These are phyloP conservation scores for Perodicticus potto DNA, from an alignment of 2,797 vertebrate genomes.

Conservation along the genomic window DNA sequence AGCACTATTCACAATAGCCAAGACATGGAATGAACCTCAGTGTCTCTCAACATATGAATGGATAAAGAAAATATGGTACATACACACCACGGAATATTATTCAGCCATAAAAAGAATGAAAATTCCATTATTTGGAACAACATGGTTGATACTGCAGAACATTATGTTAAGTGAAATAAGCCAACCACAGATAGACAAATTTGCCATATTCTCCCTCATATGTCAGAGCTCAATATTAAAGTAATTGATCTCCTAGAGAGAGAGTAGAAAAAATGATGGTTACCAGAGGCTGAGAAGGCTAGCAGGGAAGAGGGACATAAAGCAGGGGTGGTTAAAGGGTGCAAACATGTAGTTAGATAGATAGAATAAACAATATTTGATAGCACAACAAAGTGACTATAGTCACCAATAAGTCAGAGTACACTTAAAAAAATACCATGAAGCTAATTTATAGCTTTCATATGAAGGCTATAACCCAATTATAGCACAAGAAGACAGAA, in stretches of 20 bases:
- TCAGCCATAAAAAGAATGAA: background rate
- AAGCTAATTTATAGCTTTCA: too few relatives aligned
- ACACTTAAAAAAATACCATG: background rate
- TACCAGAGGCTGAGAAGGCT: background rate
- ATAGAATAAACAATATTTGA: background rate
- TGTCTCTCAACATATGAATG: background rate
- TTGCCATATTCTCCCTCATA: background rate
- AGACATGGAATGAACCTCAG: background rate
- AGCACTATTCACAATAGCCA: background rate
- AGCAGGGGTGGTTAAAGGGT: background rate
- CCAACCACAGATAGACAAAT: background rate
- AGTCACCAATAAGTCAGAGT: background rate
- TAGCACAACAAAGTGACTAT: background rate
- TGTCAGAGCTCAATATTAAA: background rate
- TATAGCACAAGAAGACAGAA: too few relatives aligned
- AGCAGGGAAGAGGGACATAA: background rate
- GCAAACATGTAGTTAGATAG: background rate
- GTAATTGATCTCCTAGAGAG: background rate
- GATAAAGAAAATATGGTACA: background rate
- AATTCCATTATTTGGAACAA: background rate
- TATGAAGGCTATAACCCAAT: too few relatives aligned
- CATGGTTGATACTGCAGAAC: background rate
- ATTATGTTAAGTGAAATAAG: background rate
- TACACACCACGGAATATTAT: background rate
- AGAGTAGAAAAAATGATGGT: background rate